These are phyloP conservation scores for Gari tellinella DNA, from an alignment of 2,888 invertebrate species.

Conservation along the genomic window DNA sequence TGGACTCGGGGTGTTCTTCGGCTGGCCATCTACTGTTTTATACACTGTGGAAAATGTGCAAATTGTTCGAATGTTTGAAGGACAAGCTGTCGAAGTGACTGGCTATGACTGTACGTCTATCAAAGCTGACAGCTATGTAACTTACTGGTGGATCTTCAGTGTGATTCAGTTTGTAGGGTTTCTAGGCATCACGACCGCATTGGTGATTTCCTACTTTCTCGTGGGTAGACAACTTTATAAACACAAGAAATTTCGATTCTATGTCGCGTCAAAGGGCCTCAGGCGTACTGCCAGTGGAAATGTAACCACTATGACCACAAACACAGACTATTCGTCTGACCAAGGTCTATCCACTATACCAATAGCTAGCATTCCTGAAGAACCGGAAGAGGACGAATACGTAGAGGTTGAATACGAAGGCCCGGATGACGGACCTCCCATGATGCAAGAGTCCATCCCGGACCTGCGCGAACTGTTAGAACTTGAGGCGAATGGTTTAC, in stretches of 20 bases:
- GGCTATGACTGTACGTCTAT: conserved; percentile 73
- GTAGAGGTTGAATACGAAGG: conserved; percentile 59
- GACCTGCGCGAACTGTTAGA: conserved; percentile 49
- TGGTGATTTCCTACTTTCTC: conserved; percentile 65
- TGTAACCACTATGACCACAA: conserved; percentile 42
- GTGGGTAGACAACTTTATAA: conserved; percentile 66
- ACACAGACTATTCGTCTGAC: conserved; percentile 44
- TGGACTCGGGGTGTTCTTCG: conserved; percentile 43
- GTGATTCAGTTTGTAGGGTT: conserved; percentile 69
- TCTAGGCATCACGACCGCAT: conserved; percentile 52
- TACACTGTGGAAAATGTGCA: conserved; percentile 66
- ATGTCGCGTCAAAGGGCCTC: conserved; percentile 45
- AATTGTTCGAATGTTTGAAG: conserved; percentile 43
- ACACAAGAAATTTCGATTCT: conserved; percentile 60
- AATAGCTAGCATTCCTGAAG: conserved; percentile 52
- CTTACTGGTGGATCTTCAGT: conserved; percentile 67
- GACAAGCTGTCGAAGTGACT: conserved; percentile 18
- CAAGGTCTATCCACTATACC: conserved; percentile 27
- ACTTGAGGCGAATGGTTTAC: conserved; percentile 36
- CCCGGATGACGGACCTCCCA: conserved; percentile 46
- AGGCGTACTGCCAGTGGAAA: conserved; percentile 54
- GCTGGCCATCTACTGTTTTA: conserved; percentile 68
- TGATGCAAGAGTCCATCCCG: conserved; percentile 54
- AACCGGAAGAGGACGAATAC: conserved; percentile 46
- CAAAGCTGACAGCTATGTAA: conserved; percentile 56